Evolutionary conservation across 2,113 vertebrate species (phyloP).

Genomic region (Alces alces): DNA sequence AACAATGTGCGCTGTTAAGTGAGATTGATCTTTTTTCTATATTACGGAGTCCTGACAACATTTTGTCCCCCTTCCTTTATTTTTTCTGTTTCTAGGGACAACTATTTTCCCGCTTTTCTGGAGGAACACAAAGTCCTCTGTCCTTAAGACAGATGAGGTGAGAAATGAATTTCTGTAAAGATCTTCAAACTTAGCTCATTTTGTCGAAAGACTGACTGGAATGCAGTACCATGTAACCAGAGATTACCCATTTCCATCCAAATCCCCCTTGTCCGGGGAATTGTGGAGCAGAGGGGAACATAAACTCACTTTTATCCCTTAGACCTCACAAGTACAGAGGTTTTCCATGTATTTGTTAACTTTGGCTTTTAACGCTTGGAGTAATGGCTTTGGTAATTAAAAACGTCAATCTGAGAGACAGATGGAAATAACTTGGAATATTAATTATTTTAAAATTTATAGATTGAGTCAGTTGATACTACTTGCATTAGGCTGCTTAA

Average conservation of each 20-base stretch:
- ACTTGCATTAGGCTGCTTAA: not conserved
- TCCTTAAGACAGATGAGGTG: conserved; percentile 4
- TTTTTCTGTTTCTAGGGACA: not conserved
- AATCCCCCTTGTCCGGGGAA: not conserved
- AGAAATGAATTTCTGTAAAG: not conserved
- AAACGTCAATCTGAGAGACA: not conserved
- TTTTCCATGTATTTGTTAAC: not conserved
- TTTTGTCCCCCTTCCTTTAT: not conserved
- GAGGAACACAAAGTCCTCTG: not conserved
- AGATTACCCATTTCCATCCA: not conserved
- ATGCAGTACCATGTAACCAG: not conserved
- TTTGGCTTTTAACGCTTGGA: not conserved
- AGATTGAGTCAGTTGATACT: not conserved
- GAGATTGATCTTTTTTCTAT: not conserved
- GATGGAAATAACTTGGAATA: not conserved
- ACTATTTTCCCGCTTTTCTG: not conserved
- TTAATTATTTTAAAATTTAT: not conserved
- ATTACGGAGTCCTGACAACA: not conserved
- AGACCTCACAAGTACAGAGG: not conserved
- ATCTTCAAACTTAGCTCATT: not conserved
- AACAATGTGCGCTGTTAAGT: not conserved
- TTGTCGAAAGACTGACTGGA: not conserved
- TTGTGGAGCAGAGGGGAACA: not conserved
- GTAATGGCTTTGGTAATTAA: not conserved
- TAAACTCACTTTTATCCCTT: not conserved